These are phyloP conservation scores for Brachionus paranguensis DNA, from an alignment of 1,140 invertebrate species.

Conservation along the genomic window DNA sequence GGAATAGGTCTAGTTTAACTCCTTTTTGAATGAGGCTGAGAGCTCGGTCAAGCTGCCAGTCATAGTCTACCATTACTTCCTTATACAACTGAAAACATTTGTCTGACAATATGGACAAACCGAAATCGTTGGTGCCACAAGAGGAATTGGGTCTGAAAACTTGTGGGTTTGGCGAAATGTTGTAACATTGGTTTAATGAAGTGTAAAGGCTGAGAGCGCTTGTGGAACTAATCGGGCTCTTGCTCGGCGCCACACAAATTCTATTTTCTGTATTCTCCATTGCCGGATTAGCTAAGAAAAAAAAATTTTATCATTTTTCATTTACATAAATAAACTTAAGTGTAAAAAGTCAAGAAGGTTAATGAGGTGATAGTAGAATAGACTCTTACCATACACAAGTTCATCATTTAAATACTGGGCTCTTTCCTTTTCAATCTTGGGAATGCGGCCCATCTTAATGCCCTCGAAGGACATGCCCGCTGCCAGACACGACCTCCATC, in stretches of 20 bases:
- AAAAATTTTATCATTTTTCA: neutral
- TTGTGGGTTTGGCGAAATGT: neutral
- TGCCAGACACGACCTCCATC: constrained; percentile 55
- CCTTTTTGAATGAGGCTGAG: neutral
- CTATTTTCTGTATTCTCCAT: neutral
- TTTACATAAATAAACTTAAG: neutral
- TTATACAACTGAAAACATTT: constrained; percentile 26
- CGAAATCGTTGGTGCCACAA: neutral
- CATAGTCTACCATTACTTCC: neutral
- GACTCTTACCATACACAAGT: neutral
- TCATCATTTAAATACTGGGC: constrained; percentile 26
- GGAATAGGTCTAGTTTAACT: neutral
- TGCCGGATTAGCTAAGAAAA: neutral
- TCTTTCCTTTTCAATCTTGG: constrained; percentile 24
- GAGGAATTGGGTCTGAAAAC: neutral
- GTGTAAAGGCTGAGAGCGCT: neutral
- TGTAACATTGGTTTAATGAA: neutral
- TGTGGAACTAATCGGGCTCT: neutral
- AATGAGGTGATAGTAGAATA: neutral
- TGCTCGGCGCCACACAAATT: neutral
- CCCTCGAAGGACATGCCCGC: constrained; percentile 35
- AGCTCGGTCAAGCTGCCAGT: neutral
- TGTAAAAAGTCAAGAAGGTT: neutral
- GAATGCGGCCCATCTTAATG: constrained; percentile 32
- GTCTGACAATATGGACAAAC: constrained; percentile 1